Conservation (phyloP, 2,797 vertebrate genomes). For the Peromyscus melanophrys region DNA sequence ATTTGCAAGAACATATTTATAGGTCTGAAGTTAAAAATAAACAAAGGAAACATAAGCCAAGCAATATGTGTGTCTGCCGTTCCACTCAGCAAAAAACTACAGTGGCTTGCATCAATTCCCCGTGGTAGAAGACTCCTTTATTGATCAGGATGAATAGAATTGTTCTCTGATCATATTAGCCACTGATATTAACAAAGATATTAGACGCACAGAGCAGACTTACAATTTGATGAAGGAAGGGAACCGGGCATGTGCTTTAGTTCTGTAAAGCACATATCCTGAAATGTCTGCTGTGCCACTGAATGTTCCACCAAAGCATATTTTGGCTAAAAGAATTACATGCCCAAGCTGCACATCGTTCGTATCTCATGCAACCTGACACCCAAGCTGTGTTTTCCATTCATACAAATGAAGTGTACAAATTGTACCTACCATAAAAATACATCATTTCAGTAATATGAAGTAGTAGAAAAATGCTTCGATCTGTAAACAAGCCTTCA, state of each 20-base stretch:
- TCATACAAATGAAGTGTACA: conserved; percentile 8
- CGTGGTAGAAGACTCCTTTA: conserved; percentile 70
- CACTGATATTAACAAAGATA: conserved; percentile 81
- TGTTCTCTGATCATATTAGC: conserved; percentile 86
- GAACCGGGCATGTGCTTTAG: conserved; percentile 57
- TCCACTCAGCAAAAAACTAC: conserved; percentile 80
- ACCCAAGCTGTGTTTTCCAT: conserved; percentile 37
- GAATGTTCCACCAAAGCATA: conserved; percentile 71
- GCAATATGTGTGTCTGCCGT: conserved; percentile 76
- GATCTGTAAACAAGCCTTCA: conserved; percentile 36
- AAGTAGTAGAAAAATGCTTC: conserved; percentile 4
- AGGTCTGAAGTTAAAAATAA: conserved; percentile 81
- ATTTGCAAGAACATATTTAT: conserved; percentile 73
- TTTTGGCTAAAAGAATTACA: conserved; percentile 74
- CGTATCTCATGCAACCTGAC: conserved; percentile 13
- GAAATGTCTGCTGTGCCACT: conserved; percentile 71
- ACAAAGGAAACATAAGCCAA: conserved; percentile 75
- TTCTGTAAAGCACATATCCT: conserved; percentile 73
- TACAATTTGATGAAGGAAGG: conserved; percentile 62
- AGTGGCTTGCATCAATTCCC: conserved; percentile 47
- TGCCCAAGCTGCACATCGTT: background rate
- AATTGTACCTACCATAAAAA: background rate
- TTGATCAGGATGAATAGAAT: conserved; percentile 87
- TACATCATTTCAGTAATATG: background rate
- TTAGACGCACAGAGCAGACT: conserved; percentile 74